phyloP scores from a whole-genome alignment of 2,113 vertebrate species.

The Pithys albifrons region DNA sequence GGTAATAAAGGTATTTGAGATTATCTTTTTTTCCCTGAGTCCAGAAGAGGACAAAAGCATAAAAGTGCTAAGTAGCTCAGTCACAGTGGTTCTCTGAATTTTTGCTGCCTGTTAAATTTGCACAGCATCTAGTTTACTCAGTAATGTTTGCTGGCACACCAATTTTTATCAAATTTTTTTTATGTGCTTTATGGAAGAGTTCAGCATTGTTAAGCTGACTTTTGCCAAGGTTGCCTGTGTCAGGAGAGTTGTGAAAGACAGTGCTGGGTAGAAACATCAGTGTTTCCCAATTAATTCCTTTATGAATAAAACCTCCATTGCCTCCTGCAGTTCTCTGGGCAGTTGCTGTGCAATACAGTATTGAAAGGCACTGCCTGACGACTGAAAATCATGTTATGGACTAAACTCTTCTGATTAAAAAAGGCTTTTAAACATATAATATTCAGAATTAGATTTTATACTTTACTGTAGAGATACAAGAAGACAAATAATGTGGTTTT shows the following conservation, averaged over 20 bases:
- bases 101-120: background rate
- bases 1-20: background rate
- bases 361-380: background rate
- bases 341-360: background rate
- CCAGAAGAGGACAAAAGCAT: background rate
- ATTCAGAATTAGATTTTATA: background rate
- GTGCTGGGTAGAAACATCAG: background rate
- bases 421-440: background rate
- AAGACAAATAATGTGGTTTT: background rate
- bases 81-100: background rate
- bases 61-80: background rate
- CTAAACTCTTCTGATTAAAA: background rate
- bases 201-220: background rate
- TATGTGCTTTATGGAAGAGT: background rate
- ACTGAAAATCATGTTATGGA: background rate
- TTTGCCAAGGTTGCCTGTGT: background rate
- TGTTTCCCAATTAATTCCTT: background rate
- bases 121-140: background rate
- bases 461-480: background rate
- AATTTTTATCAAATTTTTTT: background rate
- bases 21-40: background rate
- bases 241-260: rapidly evolving
- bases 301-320: background rate
- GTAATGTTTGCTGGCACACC: background rate
- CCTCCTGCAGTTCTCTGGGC: background rate